Evolutionary conservation across 2,797 vertebrate species (phyloP).

Genomic region (Micromesistius poutassou): DNA sequence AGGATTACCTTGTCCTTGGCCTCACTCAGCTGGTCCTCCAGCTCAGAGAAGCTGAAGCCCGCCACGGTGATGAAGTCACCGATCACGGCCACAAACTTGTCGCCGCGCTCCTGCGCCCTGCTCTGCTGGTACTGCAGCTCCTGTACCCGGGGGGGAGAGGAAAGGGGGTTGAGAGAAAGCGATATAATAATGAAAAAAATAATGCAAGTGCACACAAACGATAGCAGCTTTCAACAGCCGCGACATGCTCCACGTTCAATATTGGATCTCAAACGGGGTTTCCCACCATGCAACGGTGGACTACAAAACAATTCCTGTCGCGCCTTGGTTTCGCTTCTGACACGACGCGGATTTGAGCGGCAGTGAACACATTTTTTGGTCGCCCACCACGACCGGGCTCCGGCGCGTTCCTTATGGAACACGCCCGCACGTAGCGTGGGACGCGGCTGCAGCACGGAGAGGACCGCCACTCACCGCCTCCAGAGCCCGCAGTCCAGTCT

Average conservation of each 20-base stretch:
- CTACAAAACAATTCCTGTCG: too few species aligned
- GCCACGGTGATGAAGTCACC: constrained; percentile 97
- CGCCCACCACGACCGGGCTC: too few species aligned
- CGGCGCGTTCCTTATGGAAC: too few species aligned
- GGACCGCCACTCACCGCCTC: constrained; percentile 90
- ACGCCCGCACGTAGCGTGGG: background rate
- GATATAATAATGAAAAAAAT: background rate
- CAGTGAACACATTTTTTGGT: too few species aligned
- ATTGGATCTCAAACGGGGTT: too few species aligned
- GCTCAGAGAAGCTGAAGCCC: constrained; percentile 97
- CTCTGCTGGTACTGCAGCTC: constrained; percentile 94
- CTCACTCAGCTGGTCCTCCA: constrained; percentile 92
- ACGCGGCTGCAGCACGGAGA: background rate
- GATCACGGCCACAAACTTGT: constrained; percentile 96
- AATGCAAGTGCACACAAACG: too few species aligned
- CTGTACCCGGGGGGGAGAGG: constrained; percentile 55
- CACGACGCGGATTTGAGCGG: too few species aligned
- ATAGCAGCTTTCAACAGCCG: too few species aligned
- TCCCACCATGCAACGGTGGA: too few species aligned
- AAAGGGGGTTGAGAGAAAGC: background rate
- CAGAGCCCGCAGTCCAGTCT: constrained; percentile 88
- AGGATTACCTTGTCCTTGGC: constrained; percentile 91
- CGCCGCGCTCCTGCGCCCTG: constrained; percentile 79
- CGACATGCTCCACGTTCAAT: too few species aligned
- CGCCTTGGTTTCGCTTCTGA: too few species aligned